These are phyloP conservation scores for Cichladusa arquata DNA, from an alignment of 2,113 vertebrate species.

Conservation along the genomic window DNA sequence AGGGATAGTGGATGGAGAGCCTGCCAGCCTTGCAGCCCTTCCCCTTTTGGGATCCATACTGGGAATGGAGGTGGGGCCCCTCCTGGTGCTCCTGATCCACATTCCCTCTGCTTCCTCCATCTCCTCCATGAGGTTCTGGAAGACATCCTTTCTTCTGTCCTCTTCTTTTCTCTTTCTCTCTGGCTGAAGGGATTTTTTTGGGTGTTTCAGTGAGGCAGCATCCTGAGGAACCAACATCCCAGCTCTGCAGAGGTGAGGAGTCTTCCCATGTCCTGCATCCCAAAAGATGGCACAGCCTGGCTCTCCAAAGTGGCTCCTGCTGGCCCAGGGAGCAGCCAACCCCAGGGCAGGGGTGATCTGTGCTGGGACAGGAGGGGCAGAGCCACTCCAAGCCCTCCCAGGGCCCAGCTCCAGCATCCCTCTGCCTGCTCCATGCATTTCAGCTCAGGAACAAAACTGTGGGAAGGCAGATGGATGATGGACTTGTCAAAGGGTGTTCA, in stretches of 20 bases:
- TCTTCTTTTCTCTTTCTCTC: background rate
- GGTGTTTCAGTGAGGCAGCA: background rate
- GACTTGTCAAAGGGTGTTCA: background rate
- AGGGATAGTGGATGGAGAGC: background rate
- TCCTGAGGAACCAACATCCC: background rate
- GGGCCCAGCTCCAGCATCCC: accelerated
- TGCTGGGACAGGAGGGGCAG: background rate
- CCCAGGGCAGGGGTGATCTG: no score
- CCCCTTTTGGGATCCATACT: background rate
- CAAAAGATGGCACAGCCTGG: accelerated
- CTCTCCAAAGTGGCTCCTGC: background rate
- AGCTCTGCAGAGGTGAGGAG: background rate
- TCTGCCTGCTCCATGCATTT: background rate
- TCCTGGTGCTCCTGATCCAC: background rate
- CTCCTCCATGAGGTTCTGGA: background rate
- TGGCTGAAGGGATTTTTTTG: background rate
- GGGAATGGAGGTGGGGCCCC: background rate
- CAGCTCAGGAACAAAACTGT: background rate
- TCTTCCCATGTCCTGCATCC: accelerated
- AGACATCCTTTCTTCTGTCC: background rate
- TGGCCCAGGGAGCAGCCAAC: background rate
- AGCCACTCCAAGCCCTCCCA: background rate
- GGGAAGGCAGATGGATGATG: background rate
- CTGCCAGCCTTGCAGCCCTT: background rate
- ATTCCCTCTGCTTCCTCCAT: background rate